A percentile compares a stretch with the other conserved stretches of the same genome.
Conservation (phyloP, 2,113 vertebrate species). For the Electrona antarctica region DNA sequence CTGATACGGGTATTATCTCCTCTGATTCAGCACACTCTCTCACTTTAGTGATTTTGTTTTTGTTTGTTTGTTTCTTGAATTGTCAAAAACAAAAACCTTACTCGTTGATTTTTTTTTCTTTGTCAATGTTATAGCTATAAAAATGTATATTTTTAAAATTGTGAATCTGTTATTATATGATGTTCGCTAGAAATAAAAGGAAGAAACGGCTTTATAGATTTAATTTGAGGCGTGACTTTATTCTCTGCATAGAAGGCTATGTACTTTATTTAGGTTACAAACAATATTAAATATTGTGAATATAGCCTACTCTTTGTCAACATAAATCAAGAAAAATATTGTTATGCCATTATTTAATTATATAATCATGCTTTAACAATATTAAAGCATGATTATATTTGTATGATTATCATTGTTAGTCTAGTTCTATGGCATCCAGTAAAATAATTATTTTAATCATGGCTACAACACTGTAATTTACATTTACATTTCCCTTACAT, state of each 20-base stretch:
- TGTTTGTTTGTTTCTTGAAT: slow-evolving; percentile 22
- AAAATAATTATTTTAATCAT: no score
- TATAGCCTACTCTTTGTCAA: neutral
- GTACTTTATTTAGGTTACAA: neutral
- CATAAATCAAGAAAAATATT: no score
- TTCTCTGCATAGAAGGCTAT: slow-evolving; percentile 24
- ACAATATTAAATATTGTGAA: neutral
- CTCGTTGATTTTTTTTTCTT: slow-evolving; percentile 75
- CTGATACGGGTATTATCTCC: slow-evolving; percentile 82
- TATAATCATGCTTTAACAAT: no score
- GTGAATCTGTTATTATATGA: slow-evolving; percentile 82
- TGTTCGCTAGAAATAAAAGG: slow-evolving; percentile 83
- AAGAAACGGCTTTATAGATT: slow-evolving; percentile 82
- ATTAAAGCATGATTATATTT: no score
- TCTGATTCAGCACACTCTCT: slow-evolving; percentile 83
- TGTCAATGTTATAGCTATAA: slow-evolving; percentile 84
- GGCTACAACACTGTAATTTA: neutral
- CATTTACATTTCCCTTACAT: no score
- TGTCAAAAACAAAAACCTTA: slow-evolving; percentile 57
- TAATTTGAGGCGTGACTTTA: slow-evolving; percentile 61
- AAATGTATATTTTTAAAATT: slow-evolving; percentile 85
- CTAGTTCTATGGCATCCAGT: no score
- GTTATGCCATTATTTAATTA: no score
- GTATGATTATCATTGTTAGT: no score
- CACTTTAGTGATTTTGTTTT: slow-evolving; percentile 73